Evolutionary conservation across 2,888 invertebrate genomes (phyloP).

Genomic region (Eudasyphora cyanicolor): DNA sequence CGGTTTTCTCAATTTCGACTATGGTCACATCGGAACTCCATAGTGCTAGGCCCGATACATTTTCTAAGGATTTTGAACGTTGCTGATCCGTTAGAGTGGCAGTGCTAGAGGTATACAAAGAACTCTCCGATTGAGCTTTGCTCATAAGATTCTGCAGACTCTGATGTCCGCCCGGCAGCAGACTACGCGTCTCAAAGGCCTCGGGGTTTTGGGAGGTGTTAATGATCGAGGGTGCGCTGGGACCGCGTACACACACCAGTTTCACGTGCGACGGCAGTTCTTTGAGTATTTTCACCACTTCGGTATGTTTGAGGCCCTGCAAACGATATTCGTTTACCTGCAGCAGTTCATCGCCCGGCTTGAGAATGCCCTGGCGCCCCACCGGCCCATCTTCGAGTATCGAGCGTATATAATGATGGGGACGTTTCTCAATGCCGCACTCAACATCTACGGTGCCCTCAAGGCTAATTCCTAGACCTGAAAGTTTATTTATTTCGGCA

Average conservation of each 20-base stretch:
- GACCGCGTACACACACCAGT: conserved; percentile 92
- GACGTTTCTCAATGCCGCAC: conserved; percentile 96
- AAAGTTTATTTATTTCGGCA: conserved; percentile 94
- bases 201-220: conserved; percentile 89
- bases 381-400: conserved; percentile 98
- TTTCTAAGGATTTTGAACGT: conserved; percentile 96
- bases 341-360: conserved; percentile 96
- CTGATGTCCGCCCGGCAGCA: conserved; percentile 92
- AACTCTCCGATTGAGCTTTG: conserved; percentile 97
- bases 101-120: conserved; percentile 92
- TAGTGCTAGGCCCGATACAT: conserved; percentile 96
- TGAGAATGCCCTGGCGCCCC: conserved; percentile 92
- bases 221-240: conserved; percentile 84
- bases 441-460: conserved; percentile 99
- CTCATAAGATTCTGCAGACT: conserved; percentile 90
- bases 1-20: conserved; percentile 95
- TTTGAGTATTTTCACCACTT: conserved; percentile 96
- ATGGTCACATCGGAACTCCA: conserved; percentile 97
- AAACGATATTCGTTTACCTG: conserved; percentile 96
- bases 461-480: conserved; percentile 96
- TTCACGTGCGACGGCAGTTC: conserved; percentile 94
- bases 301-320: conserved; percentile 96
- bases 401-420: conserved; percentile 99
- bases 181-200: conserved; percentile 90
- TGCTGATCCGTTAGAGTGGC: conserved; percentile 88